These are phyloP conservation scores for Hydrozoanthus gracilis DNA, from an alignment of 92 coral and sea anemone species.

Conservation along the genomic window DNA sequence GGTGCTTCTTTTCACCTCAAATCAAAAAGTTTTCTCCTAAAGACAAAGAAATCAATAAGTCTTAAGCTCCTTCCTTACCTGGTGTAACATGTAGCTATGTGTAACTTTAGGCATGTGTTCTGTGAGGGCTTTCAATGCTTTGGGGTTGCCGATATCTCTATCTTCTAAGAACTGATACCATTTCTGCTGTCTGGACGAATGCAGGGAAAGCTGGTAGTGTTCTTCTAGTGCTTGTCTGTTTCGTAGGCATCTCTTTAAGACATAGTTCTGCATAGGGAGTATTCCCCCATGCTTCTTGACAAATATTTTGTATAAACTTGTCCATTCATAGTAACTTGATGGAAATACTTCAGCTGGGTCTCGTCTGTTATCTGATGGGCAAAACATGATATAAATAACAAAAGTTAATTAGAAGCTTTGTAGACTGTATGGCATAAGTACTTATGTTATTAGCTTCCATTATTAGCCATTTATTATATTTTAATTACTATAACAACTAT, in stretches of 20 bases:
- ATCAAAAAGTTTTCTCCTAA: background rate
- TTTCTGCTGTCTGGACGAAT: constrained; percentile 98
- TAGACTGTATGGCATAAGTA: background rate
- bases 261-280: constrained; percentile 95
- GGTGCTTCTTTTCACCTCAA: no score
- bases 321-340: constrained; percentile 99
- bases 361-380: constrained; percentile 22
- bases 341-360: constrained; percentile 87
- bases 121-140: constrained; percentile 95
- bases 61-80: constrained; percentile 56
- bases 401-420: background rate
- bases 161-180: constrained; percentile 99
- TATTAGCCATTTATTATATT: background rate
- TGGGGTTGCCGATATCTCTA: constrained; percentile 94
- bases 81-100: constrained; percentile 99
- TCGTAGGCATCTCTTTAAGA: constrained; percentile 93
- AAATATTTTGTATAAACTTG: constrained; percentile 94
- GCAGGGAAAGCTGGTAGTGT: constrained; percentile 96
- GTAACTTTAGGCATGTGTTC: constrained; percentile 99
- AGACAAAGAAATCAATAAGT: background rate
- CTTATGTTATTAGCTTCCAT: background rate
- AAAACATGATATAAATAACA: background rate
- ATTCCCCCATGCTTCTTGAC: constrained; percentile 97
- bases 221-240: constrained; percentile 99
- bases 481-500: background rate